A percentile compares a stretch with the other conserved stretches of the same genome.
Conservation (phyloP, 92 coral and sea anemone genomes). For the Pocillopora meandrina region DNA sequence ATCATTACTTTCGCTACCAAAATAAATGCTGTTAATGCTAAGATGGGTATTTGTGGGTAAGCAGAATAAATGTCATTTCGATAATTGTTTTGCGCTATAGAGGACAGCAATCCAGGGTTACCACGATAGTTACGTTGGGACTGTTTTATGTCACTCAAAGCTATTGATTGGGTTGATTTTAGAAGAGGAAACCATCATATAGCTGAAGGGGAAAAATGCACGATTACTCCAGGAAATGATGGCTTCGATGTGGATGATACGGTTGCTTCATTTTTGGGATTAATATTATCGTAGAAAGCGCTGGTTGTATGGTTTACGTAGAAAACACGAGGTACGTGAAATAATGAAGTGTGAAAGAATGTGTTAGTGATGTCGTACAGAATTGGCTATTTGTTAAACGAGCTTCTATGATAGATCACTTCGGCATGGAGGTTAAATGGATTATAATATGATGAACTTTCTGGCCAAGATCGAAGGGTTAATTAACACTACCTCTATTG, state of each 20-base stretch:
- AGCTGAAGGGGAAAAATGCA: too few species aligned
- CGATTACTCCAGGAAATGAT: too few species aligned
- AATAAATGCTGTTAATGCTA: too few species aligned
- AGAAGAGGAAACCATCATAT: too few species aligned
- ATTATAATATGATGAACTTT: background rate
- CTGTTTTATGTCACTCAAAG: too few species aligned
- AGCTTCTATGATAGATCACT: background rate
- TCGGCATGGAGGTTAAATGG: background rate
- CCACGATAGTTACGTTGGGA: too few species aligned
- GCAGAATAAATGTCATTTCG: too few species aligned
- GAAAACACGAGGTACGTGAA: slow-evolving; percentile 14
- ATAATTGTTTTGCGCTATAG: too few species aligned
- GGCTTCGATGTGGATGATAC: too few species aligned
- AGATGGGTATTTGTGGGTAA: too few species aligned
- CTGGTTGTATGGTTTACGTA: background rate
- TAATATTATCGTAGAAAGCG: background rate
- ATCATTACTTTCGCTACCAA: background rate
- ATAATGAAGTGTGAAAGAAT: background rate
- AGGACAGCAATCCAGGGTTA: too few species aligned
- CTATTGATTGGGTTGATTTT: too few species aligned
- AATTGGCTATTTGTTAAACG: background rate
- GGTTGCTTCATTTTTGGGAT: background rate
- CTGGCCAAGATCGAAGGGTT: background rate
- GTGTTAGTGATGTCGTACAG: background rate
- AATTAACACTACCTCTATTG: slow-evolving; percentile 70